Percentiles rank a stretch among this genome's conserved stretches.
Conservation (phyloP, 2,888 invertebrate genomes). For the Oegoconia quadripuncta region DNA sequence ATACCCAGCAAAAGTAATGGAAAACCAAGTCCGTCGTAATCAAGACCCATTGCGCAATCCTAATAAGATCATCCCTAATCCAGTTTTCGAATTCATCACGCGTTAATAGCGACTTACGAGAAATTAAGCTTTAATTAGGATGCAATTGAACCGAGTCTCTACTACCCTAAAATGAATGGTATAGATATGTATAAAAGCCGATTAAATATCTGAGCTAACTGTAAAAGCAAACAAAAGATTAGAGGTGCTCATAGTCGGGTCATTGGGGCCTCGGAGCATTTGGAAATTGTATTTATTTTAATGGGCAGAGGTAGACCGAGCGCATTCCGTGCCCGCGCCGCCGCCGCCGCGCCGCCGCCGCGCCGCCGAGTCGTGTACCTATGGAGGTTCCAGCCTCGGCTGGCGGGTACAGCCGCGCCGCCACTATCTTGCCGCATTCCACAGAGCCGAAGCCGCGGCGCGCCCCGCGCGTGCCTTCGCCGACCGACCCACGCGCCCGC, state of each 20-base stretch:
- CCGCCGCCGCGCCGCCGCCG: no score
- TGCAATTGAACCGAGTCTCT: no score
- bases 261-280: slow-evolving; percentile 29
- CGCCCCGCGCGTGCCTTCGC: slow-evolving; percentile 78
- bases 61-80: no score
- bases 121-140: no score
- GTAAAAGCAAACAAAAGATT: slow-evolving; percentile 33
- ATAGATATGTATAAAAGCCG: no score
- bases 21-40: no score
- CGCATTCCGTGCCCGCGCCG: slow-evolving; percentile 45
- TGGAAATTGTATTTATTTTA: slow-evolving; percentile 50
- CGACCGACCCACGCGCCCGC: slow-evolving; percentile 86
- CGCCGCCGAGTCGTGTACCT: slow-evolving; percentile 40
- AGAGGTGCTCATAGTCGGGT: slow-evolving; percentile 25
- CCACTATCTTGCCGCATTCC: slow-evolving; percentile 69
- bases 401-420: slow-evolving; percentile 47
- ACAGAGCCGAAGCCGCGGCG: slow-evolving; percentile 73
- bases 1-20: no score
- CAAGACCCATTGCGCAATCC: no score
- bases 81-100: no score
- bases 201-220: slow-evolving; percentile 24
- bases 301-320: slow-evolving; percentile 51
- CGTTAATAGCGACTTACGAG: no score
- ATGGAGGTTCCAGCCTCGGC: slow-evolving; percentile 43
- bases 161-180: no score